Evolutionary conservation across 2,113 vertebrate genomes (phyloP).

Genomic region (Abramis brama): DNA sequence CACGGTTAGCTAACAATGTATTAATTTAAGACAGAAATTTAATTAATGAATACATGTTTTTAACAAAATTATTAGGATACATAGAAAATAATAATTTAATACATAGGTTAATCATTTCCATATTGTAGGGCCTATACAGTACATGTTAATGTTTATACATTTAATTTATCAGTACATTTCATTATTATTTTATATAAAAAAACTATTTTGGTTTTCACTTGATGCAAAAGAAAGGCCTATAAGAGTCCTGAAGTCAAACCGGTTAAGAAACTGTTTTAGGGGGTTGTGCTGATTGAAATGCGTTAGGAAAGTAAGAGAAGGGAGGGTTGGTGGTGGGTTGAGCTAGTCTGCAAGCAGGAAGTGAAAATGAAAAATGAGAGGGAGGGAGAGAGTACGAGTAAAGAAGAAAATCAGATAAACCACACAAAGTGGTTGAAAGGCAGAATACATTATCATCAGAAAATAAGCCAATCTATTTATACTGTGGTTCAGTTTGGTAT

Average conservation of each 20-base stretch:
- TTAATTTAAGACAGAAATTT: too few relatives aligned
- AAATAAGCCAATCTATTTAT: constrained; percentile 56
- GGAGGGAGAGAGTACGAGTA: constrained; percentile 42
- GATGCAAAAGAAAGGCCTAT: too few relatives aligned
- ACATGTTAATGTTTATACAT: too few relatives aligned
- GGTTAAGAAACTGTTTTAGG: constrained; percentile 26
- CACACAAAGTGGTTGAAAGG: constrained; percentile 55
- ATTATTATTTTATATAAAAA: background rate
- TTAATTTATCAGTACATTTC: background rate
- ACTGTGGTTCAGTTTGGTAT: constrained; percentile 50
- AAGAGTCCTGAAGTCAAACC: background rate
- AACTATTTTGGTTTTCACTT: background rate
- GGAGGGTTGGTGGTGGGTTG: constrained; percentile 59
- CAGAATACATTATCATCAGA: constrained; percentile 60
- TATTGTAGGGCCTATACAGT: background rate
- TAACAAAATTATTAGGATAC: too few relatives aligned
- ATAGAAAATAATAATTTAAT: too few relatives aligned
- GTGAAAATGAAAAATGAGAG: constrained; percentile 60
- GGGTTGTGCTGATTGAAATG: constrained; percentile 50
- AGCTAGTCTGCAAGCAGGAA: constrained; percentile 65
- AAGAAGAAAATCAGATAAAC: constrained; percentile 59
- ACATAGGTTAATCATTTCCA: background rate
- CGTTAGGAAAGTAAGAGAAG: constrained; percentile 54
- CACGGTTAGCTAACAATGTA: too few relatives aligned
- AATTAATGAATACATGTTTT: too few relatives aligned